A percentile compares a stretch with the other conserved stretches of the same genome.
These are phyloP conservation scores for Teinopalpus imperialis DNA, from an alignment of 2,888 invertebrate genomes.

Conservation along the genomic window DNA sequence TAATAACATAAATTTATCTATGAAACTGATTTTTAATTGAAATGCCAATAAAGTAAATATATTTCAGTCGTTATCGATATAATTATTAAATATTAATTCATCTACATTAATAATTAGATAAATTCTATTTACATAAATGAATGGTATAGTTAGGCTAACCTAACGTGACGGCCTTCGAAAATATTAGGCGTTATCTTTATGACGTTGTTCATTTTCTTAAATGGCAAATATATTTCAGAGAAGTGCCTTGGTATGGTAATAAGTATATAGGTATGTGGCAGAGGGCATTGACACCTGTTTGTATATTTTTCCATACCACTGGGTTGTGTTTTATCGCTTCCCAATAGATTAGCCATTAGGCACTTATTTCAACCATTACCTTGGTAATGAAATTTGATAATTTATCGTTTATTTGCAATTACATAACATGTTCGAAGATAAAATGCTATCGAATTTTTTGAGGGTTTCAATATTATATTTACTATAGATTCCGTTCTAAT, in stretches of 20 bases:
- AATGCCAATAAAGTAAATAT: conserved; percentile 14
- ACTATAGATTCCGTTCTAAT: too few species aligned
- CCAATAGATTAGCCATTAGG: not conserved
- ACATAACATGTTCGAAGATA: too few species aligned
- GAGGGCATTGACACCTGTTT: conserved; percentile 13
- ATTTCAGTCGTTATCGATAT: conserved; percentile 15
- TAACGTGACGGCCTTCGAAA: conserved; percentile 22
- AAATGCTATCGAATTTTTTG: too few species aligned
- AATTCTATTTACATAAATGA: conserved; percentile 23
- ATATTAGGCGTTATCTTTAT: conserved; percentile 14
- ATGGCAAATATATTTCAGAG: conserved; percentile 14
- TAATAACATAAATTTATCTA: conserved; percentile 8
- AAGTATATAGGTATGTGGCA: conserved; percentile 7
- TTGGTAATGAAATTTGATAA: too few species aligned
- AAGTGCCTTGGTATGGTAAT: conserved; percentile 10
- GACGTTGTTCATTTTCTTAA: conserved; percentile 20
- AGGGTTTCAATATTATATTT: too few species aligned
- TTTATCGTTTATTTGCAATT: too few species aligned
- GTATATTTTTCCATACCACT: conserved; percentile 19
- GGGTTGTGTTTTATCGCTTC: not conserved
- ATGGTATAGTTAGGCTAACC: not conserved
- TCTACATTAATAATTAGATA: conserved; percentile 9
- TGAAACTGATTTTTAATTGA: conserved; percentile 10
- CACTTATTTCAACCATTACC: too few species aligned
- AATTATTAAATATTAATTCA: conserved; percentile 22